Evolutionary conservation across 2,888 invertebrate genomes (phyloP).

Genomic region (Chymomyza procnemis): DNA sequence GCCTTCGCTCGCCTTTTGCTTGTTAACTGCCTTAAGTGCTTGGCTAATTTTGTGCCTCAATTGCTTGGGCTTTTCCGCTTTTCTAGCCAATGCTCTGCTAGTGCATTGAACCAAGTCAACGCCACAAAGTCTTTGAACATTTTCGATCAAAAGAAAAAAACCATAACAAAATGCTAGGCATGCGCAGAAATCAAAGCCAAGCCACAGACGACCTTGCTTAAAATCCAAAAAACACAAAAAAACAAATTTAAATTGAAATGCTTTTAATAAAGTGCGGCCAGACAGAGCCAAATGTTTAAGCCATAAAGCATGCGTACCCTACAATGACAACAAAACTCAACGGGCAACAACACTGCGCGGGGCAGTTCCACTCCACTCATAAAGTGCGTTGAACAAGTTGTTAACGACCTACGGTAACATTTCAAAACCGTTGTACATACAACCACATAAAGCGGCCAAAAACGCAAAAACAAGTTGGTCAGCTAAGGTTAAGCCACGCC

Average conservation of each 20-base stretch:
- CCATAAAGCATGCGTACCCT: background rate
- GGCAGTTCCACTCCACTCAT: background rate
- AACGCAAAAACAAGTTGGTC: background rate
- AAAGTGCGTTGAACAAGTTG: slow-evolving; percentile 26
- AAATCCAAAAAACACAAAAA: background rate
- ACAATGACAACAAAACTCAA: background rate
- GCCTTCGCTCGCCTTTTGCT: background rate
- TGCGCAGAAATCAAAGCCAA: background rate
- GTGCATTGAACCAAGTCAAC: slow-evolving; percentile 30
- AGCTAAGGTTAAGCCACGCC: background rate
- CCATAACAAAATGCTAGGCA: background rate
- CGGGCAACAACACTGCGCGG: background rate
- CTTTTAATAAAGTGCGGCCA: background rate
- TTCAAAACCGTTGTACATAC: slow-evolving; percentile 37
- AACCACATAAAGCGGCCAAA: slow-evolving; percentile 8
- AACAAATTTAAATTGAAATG: background rate
- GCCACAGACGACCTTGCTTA: background rate
- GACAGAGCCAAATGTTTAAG: background rate
- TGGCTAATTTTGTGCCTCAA: slow-evolving; percentile 46
- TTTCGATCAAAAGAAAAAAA: no score
- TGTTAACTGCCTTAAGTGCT: slow-evolving; percentile 23
- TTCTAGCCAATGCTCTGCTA: background rate
- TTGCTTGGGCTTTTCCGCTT: background rate
- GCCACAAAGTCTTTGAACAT: background rate
- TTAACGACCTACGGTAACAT: slow-evolving; percentile 58